Evolutionary conservation across 2,797 vertebrate genomes (phyloP), one percentile per base, ranked within the genome.

Genomic region (Sebastes cheni): DNA sequence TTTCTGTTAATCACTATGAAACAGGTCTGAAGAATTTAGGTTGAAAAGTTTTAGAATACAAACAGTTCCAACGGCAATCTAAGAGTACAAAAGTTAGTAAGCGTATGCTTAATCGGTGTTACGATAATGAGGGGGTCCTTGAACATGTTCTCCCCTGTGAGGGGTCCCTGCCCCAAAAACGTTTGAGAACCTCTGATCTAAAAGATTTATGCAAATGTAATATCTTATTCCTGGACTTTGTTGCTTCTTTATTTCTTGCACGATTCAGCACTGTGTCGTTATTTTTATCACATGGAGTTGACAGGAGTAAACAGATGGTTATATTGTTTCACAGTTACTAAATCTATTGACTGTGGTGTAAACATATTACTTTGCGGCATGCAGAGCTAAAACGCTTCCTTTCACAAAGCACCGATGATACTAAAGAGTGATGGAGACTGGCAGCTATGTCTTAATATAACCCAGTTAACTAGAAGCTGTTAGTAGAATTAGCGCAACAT

Each of bases 301-400:
- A 72, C 42, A 46, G 50, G 78, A 68, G 71, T 71, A 83, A 90
- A 81, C 70, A 39, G 54, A 72, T 68, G 77, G 42, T 81, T 82
- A 82, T 71, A 88, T 79, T 77, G 58, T 83, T 81, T 69, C 83
- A 88, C 69, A 67, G 82, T 73, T 73, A 78, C 61, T 86, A 84
- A 80, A 82, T 77, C 83, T 85, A 88, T 66, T 59, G 67, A 75
- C 67, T 83, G 69, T 42, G 60, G 66, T 81, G 82, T 88, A 83
- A 90, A 88, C 58, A 67, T 69, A 67, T 75, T 58, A 79, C 66
- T 73, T 85, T 54, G 82, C 88, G 72, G 87, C 91, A 91, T 91
- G 91, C 89, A 90, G 82, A 86, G 81, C 83, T 80, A 69, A 77
- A 86, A 70, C n/a, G 67, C 64, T 69, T 87, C 56, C 66, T 65